Conservation (phyloP, 2,888 invertebrate genomes). For the Synanthedon andrenaeformis region DNA sequence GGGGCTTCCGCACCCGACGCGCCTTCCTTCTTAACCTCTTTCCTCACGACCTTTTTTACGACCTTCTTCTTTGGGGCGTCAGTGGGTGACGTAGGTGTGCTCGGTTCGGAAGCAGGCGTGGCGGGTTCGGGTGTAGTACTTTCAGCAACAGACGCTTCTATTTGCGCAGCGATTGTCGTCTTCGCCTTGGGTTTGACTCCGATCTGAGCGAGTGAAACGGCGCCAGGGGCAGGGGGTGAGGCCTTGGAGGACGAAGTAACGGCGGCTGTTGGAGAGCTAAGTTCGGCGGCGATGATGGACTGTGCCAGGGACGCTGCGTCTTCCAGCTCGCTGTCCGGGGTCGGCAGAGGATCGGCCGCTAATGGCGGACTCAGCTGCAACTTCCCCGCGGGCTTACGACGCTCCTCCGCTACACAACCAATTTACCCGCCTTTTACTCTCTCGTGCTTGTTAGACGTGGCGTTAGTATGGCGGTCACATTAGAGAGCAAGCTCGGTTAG, state of each 20-base stretch:
- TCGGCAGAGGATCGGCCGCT: slow-evolving; percentile 49
- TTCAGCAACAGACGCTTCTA: slow-evolving; percentile 48
- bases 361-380: slow-evolving; percentile 51
- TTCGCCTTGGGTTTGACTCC: slow-evolving; percentile 53
- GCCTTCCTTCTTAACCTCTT: slow-evolving; percentile 54
- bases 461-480: slow-evolving; percentile 71
- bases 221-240: slow-evolving; percentile 50
- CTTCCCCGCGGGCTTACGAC: slow-evolving; percentile 57
- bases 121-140: slow-evolving; percentile 14
- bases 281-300: slow-evolving; percentile 61
- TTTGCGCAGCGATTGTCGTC: slow-evolving; percentile 44
- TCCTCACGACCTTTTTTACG: slow-evolving; percentile 40
- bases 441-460: slow-evolving; percentile 59
- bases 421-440: slow-evolving; percentile 57
- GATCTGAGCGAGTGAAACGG: slow-evolving; percentile 62
- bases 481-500: slow-evolving; percentile 72
- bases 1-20: slow-evolving; percentile 45
- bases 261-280: slow-evolving; percentile 40
- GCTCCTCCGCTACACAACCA: slow-evolving; percentile 69
- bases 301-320: slow-evolving; percentile 60
- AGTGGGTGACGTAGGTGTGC: slow-evolving; percentile 8
- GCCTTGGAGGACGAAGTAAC: slow-evolving; percentile 35
- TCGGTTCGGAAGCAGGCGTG: slow-evolving; percentile 7
- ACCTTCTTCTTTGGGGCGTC: slow-evolving; percentile 50
- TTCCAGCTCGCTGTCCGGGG: slow-evolving; percentile 64